Conservation (phyloP, 2,888 invertebrate species). For the Melipona bicolor region DNA sequence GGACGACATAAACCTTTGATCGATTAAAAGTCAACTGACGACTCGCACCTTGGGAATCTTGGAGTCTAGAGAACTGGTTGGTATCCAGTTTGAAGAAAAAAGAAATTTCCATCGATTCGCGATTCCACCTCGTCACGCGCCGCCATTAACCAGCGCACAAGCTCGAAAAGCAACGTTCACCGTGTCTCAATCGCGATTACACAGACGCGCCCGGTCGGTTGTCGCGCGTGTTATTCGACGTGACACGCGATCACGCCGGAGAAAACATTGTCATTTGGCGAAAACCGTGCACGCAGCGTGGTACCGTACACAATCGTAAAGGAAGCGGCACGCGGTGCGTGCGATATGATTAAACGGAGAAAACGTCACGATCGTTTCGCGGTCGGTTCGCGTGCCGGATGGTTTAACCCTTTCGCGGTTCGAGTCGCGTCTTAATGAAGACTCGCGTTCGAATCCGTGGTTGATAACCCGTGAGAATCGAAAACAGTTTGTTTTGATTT, state of each 20-base stretch:
- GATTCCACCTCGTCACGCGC: constrained; percentile 31
- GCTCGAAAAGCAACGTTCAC: constrained; percentile 18
- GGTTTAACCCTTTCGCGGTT: not conserved
- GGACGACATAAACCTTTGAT: too few species aligned
- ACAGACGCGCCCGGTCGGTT: constrained; percentile 8
- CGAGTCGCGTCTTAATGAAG: not conserved
- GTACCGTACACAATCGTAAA: not conserved
- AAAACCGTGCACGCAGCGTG: not conserved
- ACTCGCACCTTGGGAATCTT: too few species aligned
- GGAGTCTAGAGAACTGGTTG: constrained; percentile 9
- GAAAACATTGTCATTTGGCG: constrained; percentile 20
- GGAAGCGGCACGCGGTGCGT: constrained; percentile 12
- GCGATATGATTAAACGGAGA: not conserved
- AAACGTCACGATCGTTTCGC: constrained; percentile 5
- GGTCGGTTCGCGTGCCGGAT: constrained; percentile 21
- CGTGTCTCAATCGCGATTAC: constrained; percentile 27
- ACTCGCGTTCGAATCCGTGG: not conserved
- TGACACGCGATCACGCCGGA: constrained; percentile 25
- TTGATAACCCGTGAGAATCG: not conserved
- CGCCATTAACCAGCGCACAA: constrained; percentile 26
- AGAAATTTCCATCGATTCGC: constrained; percentile 34
- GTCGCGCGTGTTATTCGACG: constrained; percentile 29
- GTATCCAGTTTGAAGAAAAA: constrained; percentile 7
- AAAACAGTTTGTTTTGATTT: not conserved
- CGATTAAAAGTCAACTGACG: too few species aligned